Base-by-base conservation (phyloP, 2,888 invertebrate genomes). In the Notodromas monacha region DNA sequence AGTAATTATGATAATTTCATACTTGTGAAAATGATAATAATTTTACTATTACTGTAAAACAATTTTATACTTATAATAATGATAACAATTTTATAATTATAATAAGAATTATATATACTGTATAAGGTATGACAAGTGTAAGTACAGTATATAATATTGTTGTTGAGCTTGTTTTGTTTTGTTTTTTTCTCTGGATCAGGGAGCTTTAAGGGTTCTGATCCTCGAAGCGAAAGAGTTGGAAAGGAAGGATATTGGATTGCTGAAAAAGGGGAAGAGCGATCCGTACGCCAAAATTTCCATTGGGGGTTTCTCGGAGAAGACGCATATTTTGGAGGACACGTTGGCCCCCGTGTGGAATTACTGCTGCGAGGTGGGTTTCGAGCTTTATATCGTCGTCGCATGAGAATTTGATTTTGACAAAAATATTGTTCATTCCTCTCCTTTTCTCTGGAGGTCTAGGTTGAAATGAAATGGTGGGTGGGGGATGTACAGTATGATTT, bases 291-390 rank as follows among this genome's bases (percentile, higher is more conserved):
- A 81, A 31, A 58, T 79, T 43, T 66, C 64, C 42, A 76, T 96
- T 35, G 92, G 92, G 32, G 73, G 81, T 2, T 76, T 84, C 52
- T 68, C 72, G 48, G 84, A 74, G 55, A 68, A 69, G 49, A 92
- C 92, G 0, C 69, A 76, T 50, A 76, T 73, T 26, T 81, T 92
- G 40, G 70, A 81, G 47, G 84, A 79, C 49, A 70, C 69, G 37
- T 63, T 92, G 15, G 73, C 79, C 56, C 96, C 96, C 4, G 70
- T 73, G 40, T 96, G 92, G 89, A 79, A 92, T 51, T 81, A 60
- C 51, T 79, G 76, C 65, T 92, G 86, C 48, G 92, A 96, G 76
- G 84, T 86, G 56, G 50, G 54, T 40, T n/a, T n/a, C n/a, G n/a
- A n/a, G n/a, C n/a, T n/a, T n/a, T n/a, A n/a, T n/a, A n/a, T n/a